These are phyloP conservation scores for Onthophagus sagittarius DNA, from an alignment of 2,888 invertebrate species.

Conservation along the genomic window DNA sequence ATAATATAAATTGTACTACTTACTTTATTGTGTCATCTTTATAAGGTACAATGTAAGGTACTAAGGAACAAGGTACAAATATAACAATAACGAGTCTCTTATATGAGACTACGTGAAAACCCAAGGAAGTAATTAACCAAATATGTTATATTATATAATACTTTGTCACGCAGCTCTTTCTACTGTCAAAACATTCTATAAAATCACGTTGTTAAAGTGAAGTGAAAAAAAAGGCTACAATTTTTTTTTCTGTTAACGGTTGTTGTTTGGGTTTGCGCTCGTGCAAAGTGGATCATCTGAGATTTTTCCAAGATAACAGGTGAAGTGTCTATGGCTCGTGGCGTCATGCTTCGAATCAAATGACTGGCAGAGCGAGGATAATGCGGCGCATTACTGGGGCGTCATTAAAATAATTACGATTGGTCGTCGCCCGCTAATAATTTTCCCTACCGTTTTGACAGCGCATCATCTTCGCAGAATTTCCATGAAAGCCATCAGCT, in stretches of 20 bases:
- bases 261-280: constrained; percentile 4
- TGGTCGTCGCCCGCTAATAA: constrained; percentile 43
- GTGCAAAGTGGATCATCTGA: constrained; percentile 41
- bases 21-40: too few species aligned
- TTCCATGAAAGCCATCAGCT: background rate
- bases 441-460: constrained; percentile 41
- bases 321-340: constrained; percentile 50
- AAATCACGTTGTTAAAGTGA: background rate
- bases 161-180: too few species aligned
- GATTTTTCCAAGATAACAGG: constrained; percentile 41
- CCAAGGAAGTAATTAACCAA: too few species aligned
- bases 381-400: constrained; percentile 49
- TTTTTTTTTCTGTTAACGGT: constrained; percentile 20
- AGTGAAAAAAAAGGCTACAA: background rate
- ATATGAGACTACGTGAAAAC: too few species aligned
- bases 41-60: too few species aligned
- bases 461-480: constrained; percentile 29
- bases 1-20: too few species aligned
- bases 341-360: constrained; percentile 53
- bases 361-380: constrained; percentile 53
- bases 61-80: too few species aligned
- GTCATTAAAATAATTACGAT: constrained; percentile 51
- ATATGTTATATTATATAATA: too few species aligned
- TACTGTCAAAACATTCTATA: too few species aligned
- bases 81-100: too few species aligned